Evolutionary conservation across 2,797 vertebrate species (phyloP), one percentile per base, ranked within the genome.

Genomic region (Ibycter americanus): DNA sequence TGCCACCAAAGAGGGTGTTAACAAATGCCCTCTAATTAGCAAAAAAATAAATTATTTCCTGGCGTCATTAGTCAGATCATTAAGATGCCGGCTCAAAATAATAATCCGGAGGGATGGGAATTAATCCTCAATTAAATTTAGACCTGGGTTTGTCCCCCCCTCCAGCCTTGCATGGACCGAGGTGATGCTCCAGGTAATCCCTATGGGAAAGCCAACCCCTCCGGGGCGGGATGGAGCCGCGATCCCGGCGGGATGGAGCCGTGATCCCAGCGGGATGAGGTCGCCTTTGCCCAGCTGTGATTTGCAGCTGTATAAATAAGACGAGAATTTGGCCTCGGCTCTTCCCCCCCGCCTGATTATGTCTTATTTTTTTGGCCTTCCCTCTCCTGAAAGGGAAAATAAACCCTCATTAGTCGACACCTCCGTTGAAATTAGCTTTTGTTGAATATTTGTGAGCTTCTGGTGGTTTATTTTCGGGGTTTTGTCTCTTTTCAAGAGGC

Each of bases 231-330:
- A 9, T 49, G 62, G 78, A n/a, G 1, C 10, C 4, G 0, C 0
- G 26, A 12, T 58, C 23, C 65, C 5, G 6, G 1, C 1, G 54
- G 84, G 63, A 20, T 23, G 77, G 40, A 47, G 56, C 72, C 0
- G 1, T 4, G 67, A 1, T 56, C 76, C 77, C 11, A 1, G 7
- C 0, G 26, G 79, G 74, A 26, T 54, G 81, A 25, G 84, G 78
- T 12, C 6, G 59, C 80, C 83, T 62, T 34, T 42, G 51, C 83
- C 82, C 84, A 83, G 88, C 90, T 88, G 76, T 51, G 93, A 3
- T 93, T 78, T 86, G 87, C 93, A 93, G 91, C 91, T 87, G 87
- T 84, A 91, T 82, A 92, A 96, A 95, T 82, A 93, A 34, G 19
- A 13, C 0, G 19, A 59, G 88, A 92, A 89, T 90, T 92, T 71